Base-by-base conservation (phyloP, 2,797 vertebrate species). In the Liparis tanakae region DNA sequence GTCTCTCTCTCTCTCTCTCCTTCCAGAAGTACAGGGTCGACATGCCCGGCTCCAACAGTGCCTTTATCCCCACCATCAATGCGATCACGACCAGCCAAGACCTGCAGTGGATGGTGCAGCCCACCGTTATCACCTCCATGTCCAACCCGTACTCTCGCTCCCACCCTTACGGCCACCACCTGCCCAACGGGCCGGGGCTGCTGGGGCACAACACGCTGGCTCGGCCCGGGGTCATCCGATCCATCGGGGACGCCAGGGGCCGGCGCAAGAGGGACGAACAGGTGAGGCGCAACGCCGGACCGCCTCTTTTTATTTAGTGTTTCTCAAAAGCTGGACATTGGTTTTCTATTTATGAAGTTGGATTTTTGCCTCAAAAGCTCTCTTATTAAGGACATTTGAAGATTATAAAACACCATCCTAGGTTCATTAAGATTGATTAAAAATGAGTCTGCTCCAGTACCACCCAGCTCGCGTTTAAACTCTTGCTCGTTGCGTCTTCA, bases 91-190 rank as follows among this genome's bases (percentile, higher is more conserved):
- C 98, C 87, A 99, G 98, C 93, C 98, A 99, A 93, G 98, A 99
- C 93, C 93, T 99, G 65, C 98, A 99, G 97, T 99, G 98, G 98
- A 99, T 99, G 98, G 98, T 99, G 34, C 98, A 99, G 92, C 98
- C 98, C 80, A 99, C 98, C 0, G 98, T 99, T 82, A 99, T 99
- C 94, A 99, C 98, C 86, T 99, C 98, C 91, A 99, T 99, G 98
- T 98, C 98, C 72, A 99, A 95, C 91, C 97, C 97, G 0, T 99
- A 98, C 85, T 92, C 96, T 0, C 96, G 97, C 58, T 95, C 97
- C 0, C 97, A 99, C 88, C 97, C 98, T 2, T 99, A 99, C 76
- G 94, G 96, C 87, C 95, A 97, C 48, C 95, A 96, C 0, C 92
- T 98, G 85, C 95, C 94, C 25, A 96, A 95, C 4, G 93, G 97